Conservation (phyloP, 1,140 invertebrate species). For the Pseudomyrmex concolor region DNA sequence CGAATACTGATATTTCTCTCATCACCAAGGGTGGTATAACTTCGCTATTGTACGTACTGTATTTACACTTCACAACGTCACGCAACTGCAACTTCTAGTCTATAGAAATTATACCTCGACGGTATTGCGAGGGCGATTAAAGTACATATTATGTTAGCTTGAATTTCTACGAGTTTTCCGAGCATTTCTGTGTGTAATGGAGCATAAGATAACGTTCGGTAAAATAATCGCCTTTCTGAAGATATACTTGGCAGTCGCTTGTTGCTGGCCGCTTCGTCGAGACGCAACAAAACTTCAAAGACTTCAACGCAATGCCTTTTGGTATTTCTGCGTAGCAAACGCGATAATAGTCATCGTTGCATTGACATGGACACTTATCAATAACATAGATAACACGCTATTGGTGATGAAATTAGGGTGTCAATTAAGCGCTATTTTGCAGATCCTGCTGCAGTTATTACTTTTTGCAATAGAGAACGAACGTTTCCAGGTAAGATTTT, state of each 20-base stretch:
- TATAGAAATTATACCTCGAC: constrained; percentile 18
- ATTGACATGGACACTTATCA: constrained; percentile 24
- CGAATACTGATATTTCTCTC: background rate
- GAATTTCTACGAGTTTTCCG: constrained; percentile 2
- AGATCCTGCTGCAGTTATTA: constrained; percentile 56
- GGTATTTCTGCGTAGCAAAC: constrained; percentile 28
- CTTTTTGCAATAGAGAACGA: constrained; percentile 35
- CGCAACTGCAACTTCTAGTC: background rate
- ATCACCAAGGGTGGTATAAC: background rate
- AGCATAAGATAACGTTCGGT: constrained; percentile 32
- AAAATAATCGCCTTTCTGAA: constrained; percentile 57
- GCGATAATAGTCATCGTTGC: constrained; percentile 7
- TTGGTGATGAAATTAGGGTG: constrained; percentile 45
- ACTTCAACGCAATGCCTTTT: constrained; percentile 8
- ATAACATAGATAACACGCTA: constrained; percentile 19
- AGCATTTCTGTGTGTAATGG: background rate
- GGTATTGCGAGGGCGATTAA: background rate
- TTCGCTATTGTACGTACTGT: constrained; percentile 8
- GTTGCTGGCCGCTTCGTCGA: constrained; percentile 62
- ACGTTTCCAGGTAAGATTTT: constrained; percentile 57
- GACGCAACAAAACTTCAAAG: background rate
- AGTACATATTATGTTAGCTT: background rate
- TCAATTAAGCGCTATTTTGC: constrained; percentile 34
- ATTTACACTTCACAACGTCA: background rate
- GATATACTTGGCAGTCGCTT: constrained; percentile 45